These are phyloP conservation scores for Polymixis lichenea DNA, from an alignment of 2,888 invertebrate species.

Conservation along the genomic window DNA sequence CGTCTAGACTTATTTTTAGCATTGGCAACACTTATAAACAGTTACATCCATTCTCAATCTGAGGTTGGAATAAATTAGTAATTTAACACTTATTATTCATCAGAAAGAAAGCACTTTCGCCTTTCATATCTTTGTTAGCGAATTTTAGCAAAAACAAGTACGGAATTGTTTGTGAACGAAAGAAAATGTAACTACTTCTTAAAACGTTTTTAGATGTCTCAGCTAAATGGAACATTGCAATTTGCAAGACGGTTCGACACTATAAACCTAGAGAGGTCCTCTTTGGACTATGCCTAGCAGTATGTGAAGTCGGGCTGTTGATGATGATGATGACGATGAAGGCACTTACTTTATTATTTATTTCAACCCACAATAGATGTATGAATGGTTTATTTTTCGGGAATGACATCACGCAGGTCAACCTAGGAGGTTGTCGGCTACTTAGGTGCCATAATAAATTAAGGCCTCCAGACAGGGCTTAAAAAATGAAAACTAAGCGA, in stretches of 20 bases:
- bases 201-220: neutral
- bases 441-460: too few species aligned
- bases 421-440: too few species aligned
- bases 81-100: constrained; percentile 62
- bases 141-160: constrained; percentile 36
- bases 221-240: neutral
- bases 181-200: neutral
- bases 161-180: constrained; percentile 11
- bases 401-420: too few species aligned
- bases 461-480: too few species aligned
- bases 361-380: neutral
- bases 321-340: neutral
- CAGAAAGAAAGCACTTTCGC: constrained; percentile 64
- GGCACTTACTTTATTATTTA: neutral
- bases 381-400: neutral
- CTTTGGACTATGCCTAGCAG: too few species aligned
- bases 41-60: constrained; percentile 54
- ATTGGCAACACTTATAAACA: constrained; percentile 61
- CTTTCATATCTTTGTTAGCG: constrained; percentile 33
- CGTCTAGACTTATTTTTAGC: constrained; percentile 52
- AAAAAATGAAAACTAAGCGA: too few species aligned
- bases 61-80: constrained; percentile 59
- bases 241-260: neutral
- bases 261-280: neutral
- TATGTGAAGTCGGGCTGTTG: neutral